Percentiles rank a stretch among this genome's conserved stretches.
These are phyloP conservation scores for Serinus canaria DNA, from an alignment of 2,113 vertebrate genomes.

Conservation along the genomic window DNA sequence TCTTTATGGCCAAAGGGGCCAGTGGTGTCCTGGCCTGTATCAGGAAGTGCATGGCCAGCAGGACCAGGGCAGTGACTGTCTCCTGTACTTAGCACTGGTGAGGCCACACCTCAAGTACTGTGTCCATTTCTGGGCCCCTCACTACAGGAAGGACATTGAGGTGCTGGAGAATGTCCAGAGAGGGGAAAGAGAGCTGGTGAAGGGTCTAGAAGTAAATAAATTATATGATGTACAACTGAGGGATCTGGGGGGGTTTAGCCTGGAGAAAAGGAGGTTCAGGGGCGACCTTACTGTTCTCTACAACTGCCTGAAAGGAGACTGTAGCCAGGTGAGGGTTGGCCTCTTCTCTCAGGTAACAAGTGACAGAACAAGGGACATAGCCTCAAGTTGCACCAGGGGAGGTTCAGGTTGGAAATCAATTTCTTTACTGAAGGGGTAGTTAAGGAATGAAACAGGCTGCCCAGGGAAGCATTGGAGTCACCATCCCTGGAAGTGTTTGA, in stretches of 20 bases:
- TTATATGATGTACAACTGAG: not conserved
- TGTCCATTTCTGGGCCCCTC: not conserved
- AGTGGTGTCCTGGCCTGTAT: not conserved
- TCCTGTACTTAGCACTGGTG: not conserved
- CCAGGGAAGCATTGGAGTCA: not conserved
- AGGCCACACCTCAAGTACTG: not conserved
- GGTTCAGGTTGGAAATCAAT: not conserved
- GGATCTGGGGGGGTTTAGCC: not conserved
- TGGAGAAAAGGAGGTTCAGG: not conserved
- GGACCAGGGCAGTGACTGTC: not conserved
- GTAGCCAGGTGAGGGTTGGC: not conserved
- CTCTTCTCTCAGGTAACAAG: not conserved
- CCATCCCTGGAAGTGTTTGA: fast-evolving
- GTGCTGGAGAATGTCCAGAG: not conserved
- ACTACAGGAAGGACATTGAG: not conserved
- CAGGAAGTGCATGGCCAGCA: not conserved
- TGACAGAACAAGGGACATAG: not conserved
- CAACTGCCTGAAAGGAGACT: not conserved
- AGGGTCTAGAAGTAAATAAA: not conserved
- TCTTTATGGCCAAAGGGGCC: not conserved
- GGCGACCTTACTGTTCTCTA: not conserved
- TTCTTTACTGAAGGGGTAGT: not conserved
- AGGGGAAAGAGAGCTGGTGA: not conserved
- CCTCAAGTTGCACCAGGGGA: not conserved
- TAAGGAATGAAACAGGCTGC: not conserved